phyloP scores from a whole-genome alignment of 2,113 vertebrate genomes.

The Apodemus speciosus region DNA sequence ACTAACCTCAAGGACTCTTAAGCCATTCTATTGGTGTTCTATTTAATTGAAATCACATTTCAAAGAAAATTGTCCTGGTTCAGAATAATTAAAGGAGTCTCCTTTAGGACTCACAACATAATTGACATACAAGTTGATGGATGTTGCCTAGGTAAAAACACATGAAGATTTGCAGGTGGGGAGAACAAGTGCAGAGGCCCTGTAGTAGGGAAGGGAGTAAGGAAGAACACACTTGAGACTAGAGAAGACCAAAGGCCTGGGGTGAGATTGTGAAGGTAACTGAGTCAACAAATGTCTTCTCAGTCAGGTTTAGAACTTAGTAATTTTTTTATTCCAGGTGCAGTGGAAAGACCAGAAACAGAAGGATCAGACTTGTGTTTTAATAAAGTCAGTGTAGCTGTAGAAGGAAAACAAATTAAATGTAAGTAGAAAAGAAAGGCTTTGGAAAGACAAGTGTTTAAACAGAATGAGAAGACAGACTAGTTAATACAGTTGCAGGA shows the following conservation, averaged over 20 bases:
- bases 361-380: constrained; percentile 18
- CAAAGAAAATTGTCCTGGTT: background rate
- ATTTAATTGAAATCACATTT: background rate
- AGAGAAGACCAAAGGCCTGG: background rate
- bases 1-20: constrained; percentile 19
- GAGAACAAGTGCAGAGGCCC: background rate
- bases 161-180: no score
- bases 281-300: background rate
- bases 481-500: background rate
- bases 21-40: background rate
- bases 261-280: background rate
- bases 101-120: background rate
- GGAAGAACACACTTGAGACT: background rate
- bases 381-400: background rate
- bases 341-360: background rate
- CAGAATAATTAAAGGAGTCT: background rate
- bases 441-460: background rate
- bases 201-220: background rate
- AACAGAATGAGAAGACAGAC: background rate
- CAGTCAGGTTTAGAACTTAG: background rate
- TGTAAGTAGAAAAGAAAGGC: background rate
- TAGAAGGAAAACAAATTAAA: background rate
- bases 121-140: background rate
- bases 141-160: background rate
- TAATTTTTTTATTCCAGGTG: background rate